Evolutionary conservation across 2,888 invertebrate genomes (phyloP), one percentile per base, ranked within the genome.

Genomic region (Conus canariensis): DNA sequence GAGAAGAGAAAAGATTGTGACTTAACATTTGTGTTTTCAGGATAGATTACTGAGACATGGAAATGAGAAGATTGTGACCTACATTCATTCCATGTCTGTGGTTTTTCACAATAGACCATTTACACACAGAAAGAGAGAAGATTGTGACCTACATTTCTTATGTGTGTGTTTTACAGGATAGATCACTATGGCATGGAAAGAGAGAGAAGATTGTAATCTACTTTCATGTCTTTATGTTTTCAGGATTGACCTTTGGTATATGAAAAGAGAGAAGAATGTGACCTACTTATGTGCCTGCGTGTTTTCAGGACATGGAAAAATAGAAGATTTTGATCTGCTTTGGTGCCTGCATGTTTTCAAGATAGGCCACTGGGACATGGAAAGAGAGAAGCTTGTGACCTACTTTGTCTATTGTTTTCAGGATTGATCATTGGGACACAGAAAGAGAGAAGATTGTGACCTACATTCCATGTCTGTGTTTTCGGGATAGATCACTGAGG

Each of bases 341-440:
- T 3, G 1, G 3, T 45, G 45, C 3, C 4, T 64, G 64, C 6
- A 7, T 70, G 70, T 70, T 10, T 64, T 64, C 12, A 64, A 7
- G 60, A 98, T 98, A 94, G 98, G 98, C 94, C 97, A 98, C 92
- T 64, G 64, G 2, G 64, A 64, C 64, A 64, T 64, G 64, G 64
- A 7, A 16, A 64, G 16, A 64, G 64, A 14, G 7, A 6, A 64
- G 64, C 3, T 64, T 64, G 16, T 64, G 4, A 64, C 64, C 64
- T 16, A 64, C 60, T 2, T 10, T 16, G 1, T 16, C 16, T 64
- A 3, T 64, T 14, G 70, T 70, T 12, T 70, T 70, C 19, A 70
- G 70, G 70, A 70, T 70, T 6, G 70, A 70, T 19, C 70, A 70
- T 3, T 64, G 60, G 4, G 60, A 64, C 16, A 64, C 3, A 3